phyloP scores from a whole-genome alignment of 2,797 vertebrate genomes.

The Margarornis squamiger region DNA sequence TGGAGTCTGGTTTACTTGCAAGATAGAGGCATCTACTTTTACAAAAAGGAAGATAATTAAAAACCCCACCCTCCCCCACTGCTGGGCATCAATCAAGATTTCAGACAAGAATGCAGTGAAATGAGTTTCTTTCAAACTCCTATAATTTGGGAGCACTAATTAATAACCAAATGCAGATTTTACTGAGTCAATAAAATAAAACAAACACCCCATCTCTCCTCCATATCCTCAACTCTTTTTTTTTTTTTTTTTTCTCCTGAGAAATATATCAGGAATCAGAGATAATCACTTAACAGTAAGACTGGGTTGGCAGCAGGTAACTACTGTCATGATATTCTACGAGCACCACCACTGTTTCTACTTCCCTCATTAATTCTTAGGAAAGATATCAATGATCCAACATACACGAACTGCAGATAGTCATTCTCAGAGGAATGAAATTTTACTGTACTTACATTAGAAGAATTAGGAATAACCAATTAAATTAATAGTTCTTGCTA shows the following conservation, averaged over 20 bases:
- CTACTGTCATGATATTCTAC: not conserved
- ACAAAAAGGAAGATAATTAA: not conserved
- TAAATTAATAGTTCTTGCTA: not conserved
- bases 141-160: not conserved
- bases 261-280: not conserved
- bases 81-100: not conserved
- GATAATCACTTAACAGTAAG: not conserved
- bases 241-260: not conserved
- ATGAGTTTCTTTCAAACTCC: not conserved
- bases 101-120: not conserved
- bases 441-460: constrained; percentile 30
- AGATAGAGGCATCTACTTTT: not conserved
- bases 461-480: not conserved
- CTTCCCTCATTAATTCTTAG: not conserved
- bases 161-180: not conserved
- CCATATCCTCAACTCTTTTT: not conserved
- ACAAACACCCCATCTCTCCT: not conserved
- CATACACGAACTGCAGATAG: not conserved
- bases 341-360: not conserved
- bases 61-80: not conserved
- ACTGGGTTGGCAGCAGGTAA: not conserved
- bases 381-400: not conserved
- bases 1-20: not conserved
- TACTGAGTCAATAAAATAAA: not conserved
- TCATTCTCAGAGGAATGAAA: constrained; percentile 31